These are phyloP conservation scores for Glyptemys insculpta DNA, from an alignment of 2,797 vertebrate genomes.

Conservation along the genomic window DNA sequence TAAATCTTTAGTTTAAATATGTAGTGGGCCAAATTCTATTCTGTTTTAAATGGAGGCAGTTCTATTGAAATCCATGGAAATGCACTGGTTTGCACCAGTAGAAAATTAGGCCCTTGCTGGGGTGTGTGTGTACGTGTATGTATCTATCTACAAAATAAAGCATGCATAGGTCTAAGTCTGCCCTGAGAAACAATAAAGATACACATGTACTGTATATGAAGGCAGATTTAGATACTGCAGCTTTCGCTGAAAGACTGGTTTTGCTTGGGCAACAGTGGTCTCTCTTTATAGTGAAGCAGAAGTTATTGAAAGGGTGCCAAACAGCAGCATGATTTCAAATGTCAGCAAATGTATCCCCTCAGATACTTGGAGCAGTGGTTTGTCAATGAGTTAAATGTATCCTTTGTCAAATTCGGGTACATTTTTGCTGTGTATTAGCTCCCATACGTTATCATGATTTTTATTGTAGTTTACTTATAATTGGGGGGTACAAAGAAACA, in stretches of 20 bases:
- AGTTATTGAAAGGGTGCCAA: slow-evolving; percentile 11
- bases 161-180: not conserved
- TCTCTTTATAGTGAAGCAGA: not conserved
- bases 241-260: not conserved
- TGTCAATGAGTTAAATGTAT: not conserved
- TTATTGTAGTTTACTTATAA: not conserved
- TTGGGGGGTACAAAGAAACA: not conserved
- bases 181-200: not conserved
- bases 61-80: not conserved
- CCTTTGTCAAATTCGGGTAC: not conserved
- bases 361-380: not conserved
- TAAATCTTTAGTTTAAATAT: not conserved
- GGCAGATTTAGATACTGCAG: not conserved
- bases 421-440: not conserved
- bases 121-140: too few relatives aligned
- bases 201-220: not conserved
- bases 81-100: not conserved
- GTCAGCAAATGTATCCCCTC: not conserved
- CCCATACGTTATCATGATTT: not conserved
- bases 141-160: not conserved
- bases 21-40: not conserved
- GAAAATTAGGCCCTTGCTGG: not conserved
- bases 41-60: not conserved
- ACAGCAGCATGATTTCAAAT: not conserved
- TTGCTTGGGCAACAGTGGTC: not conserved